A percentile compares a stretch with the other conserved stretches of the same genome.
Conservation (phyloP, 2,888 invertebrate species). For the Drosophila flavopinicola region DNA sequence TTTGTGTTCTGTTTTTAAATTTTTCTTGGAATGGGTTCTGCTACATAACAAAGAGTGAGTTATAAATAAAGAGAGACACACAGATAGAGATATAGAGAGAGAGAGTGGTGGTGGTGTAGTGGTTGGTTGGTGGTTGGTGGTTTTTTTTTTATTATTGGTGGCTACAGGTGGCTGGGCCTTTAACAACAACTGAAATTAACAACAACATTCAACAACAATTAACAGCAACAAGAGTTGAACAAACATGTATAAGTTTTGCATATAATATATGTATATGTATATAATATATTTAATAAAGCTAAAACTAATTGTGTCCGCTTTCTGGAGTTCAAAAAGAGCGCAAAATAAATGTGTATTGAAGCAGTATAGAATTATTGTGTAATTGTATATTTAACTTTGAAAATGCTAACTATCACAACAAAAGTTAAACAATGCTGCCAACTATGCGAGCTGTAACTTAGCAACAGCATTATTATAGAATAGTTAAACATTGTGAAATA, state of each 20-base stretch:
- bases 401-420: too few relatives aligned
- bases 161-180: constrained; percentile 59
- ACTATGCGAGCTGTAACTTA: too few relatives aligned
- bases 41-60: constrained; percentile 28
- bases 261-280: constrained; percentile 1
- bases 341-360: not conserved
- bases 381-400: too few relatives aligned
- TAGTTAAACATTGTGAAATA: too few relatives aligned
- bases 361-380: not conserved
- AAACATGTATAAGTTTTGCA: too few relatives aligned
- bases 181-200: constrained; percentile 68
- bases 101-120: constrained; percentile 43
- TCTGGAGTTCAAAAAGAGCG: not conserved
- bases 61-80: constrained; percentile 17
- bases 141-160: constrained; percentile 36
- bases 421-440: too few relatives aligned
- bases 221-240: constrained; percentile 42
- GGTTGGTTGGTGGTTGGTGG: constrained; percentile 46
- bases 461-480: too few relatives aligned
- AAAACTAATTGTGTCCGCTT: constrained; percentile 11
- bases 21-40: constrained; percentile 8
- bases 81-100: constrained; percentile 27
- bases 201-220: constrained; percentile 62
- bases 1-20: constrained; percentile 24
- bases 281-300: constrained; percentile 8